Evolutionary conservation across 2,113 vertebrate species (phyloP).

Genomic region (Bothrops jararaca): DNA sequence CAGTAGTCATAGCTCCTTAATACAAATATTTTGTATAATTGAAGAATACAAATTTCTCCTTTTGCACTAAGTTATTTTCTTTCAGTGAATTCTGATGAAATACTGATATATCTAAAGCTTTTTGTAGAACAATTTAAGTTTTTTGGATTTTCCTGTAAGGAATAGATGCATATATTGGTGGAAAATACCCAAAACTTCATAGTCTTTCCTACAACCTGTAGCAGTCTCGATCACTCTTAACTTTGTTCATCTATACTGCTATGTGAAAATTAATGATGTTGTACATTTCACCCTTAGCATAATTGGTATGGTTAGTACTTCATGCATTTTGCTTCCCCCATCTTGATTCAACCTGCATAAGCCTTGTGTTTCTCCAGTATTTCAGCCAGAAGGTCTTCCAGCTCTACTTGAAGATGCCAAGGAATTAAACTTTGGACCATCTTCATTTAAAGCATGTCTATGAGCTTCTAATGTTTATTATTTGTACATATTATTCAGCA

Average conservation of each 20-base stretch:
- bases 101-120: not conserved
- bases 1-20: not conserved
- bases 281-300: not conserved
- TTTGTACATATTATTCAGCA: not conserved
- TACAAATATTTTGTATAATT: not conserved
- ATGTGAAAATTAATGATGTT: not conserved
- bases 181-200: not conserved
- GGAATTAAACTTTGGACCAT: not conserved
- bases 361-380: not conserved
- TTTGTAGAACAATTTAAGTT: not conserved
- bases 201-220: not conserved
- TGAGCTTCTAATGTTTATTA: slow-evolving; percentile 42
- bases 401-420: not conserved
- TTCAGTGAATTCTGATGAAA: not conserved
- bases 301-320: not conserved
- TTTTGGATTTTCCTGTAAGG: not conserved
- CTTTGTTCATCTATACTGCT: not conserved
- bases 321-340: not conserved
- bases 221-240: not conserved
- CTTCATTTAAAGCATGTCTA: slow-evolving; percentile 10
- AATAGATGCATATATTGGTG: not conserved
- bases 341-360: not conserved
- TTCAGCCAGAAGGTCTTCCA: not conserved
- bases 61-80: not conserved
- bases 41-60: not conserved